Conservation (phyloP, 2,888 invertebrate species). For the Scaptomyza parva region DNA sequence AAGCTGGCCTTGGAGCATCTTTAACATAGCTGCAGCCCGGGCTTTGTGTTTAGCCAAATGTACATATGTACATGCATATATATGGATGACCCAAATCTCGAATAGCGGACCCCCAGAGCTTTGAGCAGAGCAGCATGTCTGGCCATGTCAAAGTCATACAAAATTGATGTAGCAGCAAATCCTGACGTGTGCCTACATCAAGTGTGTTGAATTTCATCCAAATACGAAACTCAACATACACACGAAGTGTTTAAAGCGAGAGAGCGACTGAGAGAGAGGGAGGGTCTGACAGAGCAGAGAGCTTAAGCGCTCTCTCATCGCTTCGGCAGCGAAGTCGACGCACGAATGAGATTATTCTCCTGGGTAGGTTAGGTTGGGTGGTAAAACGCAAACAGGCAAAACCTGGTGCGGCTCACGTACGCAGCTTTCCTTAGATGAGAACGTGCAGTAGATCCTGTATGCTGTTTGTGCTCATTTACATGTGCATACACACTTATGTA, state of each 20-base stretch:
- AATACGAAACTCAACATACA: conserved; percentile 39
- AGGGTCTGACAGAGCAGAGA: conserved; percentile 2
- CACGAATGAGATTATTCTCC: conserved; percentile 10
- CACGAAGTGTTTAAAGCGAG: conserved; percentile 11
- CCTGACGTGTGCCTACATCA: conserved; percentile 25
- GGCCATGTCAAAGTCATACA: conserved; percentile 34
- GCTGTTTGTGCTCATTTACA: neutral
- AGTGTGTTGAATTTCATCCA: conserved; percentile 30
- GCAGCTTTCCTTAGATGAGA: conserved; percentile 36
- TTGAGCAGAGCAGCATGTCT: conserved; percentile 35
- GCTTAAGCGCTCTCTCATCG: conserved; percentile 1
- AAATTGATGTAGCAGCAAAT: conserved; percentile 30
- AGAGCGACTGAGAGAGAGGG: neutral
- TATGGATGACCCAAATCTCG: conserved; percentile 59
- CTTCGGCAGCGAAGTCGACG: conserved; percentile 26
- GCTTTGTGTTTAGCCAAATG: neutral
- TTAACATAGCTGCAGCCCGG: neutral
- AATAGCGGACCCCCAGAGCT: conserved; percentile 41
- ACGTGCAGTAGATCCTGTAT: conserved; percentile 40
- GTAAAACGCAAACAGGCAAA: neutral
- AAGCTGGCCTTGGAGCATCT: conserved; percentile 37
- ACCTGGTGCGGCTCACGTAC: conserved; percentile 63
- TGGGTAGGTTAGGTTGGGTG: conserved; percentile 9
- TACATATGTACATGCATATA: conserved; percentile 32
- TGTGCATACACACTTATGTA: neutral